Conservation (phyloP, 2,113 vertebrate genomes). For the Psilopogon haemacephalus region DNA sequence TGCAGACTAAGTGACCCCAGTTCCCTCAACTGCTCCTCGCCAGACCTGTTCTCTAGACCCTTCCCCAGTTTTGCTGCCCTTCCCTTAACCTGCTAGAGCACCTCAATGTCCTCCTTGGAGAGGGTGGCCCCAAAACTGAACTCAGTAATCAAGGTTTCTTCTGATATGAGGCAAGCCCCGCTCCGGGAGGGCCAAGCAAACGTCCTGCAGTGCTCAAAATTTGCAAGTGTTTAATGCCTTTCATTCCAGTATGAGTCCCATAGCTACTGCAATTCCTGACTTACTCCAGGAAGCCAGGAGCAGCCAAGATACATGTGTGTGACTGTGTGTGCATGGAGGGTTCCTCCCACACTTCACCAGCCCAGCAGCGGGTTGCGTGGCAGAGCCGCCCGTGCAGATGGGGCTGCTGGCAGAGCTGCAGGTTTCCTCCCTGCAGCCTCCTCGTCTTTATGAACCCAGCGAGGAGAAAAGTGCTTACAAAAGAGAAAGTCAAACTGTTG, state of each 20-base stretch:
- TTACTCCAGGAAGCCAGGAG: neutral
- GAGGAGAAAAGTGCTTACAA: fast-evolving
- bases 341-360: neutral
- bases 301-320: neutral
- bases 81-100: too few relatives aligned
- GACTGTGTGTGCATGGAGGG: too few relatives aligned
- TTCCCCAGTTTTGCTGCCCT: too few relatives aligned
- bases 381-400: neutral
- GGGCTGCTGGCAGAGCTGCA: neutral
- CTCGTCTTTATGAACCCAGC: neutral
- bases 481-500: neutral
- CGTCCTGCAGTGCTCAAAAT: neutral
- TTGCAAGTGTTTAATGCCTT: neutral
- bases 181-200: neutral
- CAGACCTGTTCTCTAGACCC: too few relatives aligned
- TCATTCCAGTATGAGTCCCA: neutral
- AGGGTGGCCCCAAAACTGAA: too few relatives aligned
- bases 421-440: neutral
- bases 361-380: fast-evolving
- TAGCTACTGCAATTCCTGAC: neutral
- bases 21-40: too few relatives aligned
- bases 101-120: too few relatives aligned
- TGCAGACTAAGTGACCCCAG: too few relatives aligned
- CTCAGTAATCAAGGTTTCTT: neutral
- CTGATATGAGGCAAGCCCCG: neutral